Evolutionary conservation across 2,888 invertebrate species (phyloP).

Genomic region (Philaethria dido): DNA sequence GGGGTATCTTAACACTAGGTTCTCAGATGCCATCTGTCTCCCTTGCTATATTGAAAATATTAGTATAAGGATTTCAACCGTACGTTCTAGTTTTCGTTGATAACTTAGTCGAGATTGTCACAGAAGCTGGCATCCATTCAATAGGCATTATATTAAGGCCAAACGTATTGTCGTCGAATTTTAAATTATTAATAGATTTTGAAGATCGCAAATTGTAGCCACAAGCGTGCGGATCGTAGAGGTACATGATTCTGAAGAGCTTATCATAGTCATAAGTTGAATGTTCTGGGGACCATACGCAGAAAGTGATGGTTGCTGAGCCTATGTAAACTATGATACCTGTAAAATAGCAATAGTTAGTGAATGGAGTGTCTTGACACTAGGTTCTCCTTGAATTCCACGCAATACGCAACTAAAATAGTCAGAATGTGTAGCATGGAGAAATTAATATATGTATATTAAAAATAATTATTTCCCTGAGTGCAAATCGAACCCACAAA

Average conservation of each 20-base stretch:
- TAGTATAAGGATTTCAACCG: too few species aligned
- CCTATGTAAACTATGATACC: constrained; percentile 57
- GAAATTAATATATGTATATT: too few species aligned
- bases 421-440: too few species aligned
- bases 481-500: too few species aligned
- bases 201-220: constrained; percentile 49
- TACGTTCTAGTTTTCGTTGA: constrained; percentile 63
- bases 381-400: too few species aligned
- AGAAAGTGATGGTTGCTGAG: constrained; percentile 54
- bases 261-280: constrained; percentile 57
- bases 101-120: constrained; percentile 58
- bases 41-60: too few species aligned
- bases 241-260: constrained; percentile 68
- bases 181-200: constrained; percentile 51
- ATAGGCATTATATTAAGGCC: constrained; percentile 58
- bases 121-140: constrained; percentile 52
- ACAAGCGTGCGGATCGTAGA: constrained; percentile 65
- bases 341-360: constrained; percentile 49
- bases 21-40: too few species aligned
- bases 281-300: constrained; percentile 61
- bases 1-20: too few species aligned
- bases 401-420: too few species aligned
- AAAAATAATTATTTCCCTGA: too few species aligned
- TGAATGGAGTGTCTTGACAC: too few species aligned
- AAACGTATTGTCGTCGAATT: constrained; percentile 58